Evolutionary conservation across 2,888 invertebrate genomes (phyloP), one percentile per base, ranked within the genome.

Genomic region (Artemia sinica): DNA sequence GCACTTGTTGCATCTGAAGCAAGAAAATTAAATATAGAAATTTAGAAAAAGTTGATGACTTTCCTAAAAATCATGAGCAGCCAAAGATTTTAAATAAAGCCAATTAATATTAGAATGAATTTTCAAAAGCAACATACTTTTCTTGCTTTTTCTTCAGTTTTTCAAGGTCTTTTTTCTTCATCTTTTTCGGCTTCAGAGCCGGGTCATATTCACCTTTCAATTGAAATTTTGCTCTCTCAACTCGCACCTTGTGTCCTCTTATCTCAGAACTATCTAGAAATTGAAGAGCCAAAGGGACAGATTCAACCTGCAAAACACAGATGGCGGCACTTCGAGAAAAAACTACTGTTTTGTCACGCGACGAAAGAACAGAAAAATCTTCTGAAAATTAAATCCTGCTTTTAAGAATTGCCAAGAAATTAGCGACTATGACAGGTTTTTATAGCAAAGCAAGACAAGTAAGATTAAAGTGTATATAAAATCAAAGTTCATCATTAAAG

Each of bases 141-240:
- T 94, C 89, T 76, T 96, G 91, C 79, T 88, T 86, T 78, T 91
- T 91, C 79, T 89, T 90, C 69, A 91, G 77, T 76, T 93, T 95
- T 73, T 95, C 90, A 74, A 91, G 86, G 72, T 92, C 91, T 73
- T 87, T 87, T 71, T 84, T 79, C 77, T 89, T 89, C 78, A 86
- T 88, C 77, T 88, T 87, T 77, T 91, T 94, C 0, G 92, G 92
- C 77, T 92, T 93, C 69, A 92, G 83, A 0, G 85, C 84, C 2
- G 97, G 96, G 80, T 99, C 91, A 77, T 90, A 99, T 10, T 84
- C 82, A 13, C 95, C 96, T 79, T 96, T 96, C 83, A 94, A 82
- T 78, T 93, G 86, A 77, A 99, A 99, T 75, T 88, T 86, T 6
- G 98, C 98, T 74, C 85, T 83, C 79, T 98, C 93, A 4, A 96